These are phyloP conservation scores for Cherax quadricarinatus DNA, from an alignment of 1,140 invertebrate species.

Conservation along the genomic window DNA sequence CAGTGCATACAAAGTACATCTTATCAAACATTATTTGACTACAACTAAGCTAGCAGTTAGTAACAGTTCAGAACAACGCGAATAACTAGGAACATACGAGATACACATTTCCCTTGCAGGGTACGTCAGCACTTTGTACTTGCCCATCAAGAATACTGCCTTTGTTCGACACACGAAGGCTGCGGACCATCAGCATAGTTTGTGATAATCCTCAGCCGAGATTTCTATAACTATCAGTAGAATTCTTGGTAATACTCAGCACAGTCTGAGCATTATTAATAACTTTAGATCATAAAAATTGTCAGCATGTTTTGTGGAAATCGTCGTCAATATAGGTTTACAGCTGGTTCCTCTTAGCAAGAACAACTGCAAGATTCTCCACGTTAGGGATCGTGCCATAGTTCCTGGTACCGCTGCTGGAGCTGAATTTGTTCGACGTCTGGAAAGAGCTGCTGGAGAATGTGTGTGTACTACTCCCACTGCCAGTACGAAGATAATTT, in stretches of 20 bases:
- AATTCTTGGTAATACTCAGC: no score
- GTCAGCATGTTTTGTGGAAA: no score
- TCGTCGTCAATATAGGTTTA: not conserved
- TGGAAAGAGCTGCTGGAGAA: not conserved
- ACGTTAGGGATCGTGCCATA: constrained; percentile 11
- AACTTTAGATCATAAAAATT: no score
- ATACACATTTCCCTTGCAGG: constrained; percentile 28
- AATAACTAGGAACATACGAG: constrained; percentile 19
- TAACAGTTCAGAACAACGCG: constrained; percentile 7
- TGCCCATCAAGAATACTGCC: constrained; percentile 25
- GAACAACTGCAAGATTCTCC: constrained; percentile 23
- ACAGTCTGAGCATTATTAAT: no score
- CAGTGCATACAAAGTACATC: not conserved
- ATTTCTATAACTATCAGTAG: not conserved
- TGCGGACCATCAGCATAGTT: not conserved
- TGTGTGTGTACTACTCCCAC: not conserved
- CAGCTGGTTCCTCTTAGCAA: constrained; percentile 20
- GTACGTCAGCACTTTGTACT: constrained; percentile 48
- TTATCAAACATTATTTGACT: not conserved
- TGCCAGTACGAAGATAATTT: not conserved
- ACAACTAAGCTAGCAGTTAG: constrained; percentile 41
- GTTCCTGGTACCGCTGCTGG: not conserved
- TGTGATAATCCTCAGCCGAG: not conserved
- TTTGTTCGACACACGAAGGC: not conserved
- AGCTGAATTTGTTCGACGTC: not conserved